These are phyloP conservation scores for Balanococcus diminutus DNA, from an alignment of 2,888 invertebrate genomes.

Conservation along the genomic window DNA sequence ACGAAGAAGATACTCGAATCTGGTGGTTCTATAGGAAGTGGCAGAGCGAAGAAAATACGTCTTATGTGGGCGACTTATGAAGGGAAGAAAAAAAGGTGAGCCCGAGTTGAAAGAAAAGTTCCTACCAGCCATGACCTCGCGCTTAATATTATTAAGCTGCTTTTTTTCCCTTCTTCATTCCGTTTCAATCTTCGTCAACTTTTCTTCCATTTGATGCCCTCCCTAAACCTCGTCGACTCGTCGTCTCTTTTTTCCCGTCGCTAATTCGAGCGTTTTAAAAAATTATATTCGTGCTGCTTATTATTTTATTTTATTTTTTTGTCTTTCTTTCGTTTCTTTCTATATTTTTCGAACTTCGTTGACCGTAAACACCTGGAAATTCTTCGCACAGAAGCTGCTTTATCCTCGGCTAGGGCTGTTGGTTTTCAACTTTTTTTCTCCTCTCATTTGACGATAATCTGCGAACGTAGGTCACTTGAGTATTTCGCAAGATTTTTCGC, in stretches of 20 bases:
- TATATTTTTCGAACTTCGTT: not conserved
- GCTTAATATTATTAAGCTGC: conserved; percentile 7
- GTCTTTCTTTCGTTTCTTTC: not conserved
- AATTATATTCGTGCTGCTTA: not conserved
- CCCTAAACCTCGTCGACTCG: not conserved
- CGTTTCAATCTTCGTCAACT: not conserved
- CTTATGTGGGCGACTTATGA: not conserved
- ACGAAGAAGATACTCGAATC: too few species aligned
- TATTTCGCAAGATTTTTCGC: not conserved
- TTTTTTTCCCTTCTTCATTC: not conserved
- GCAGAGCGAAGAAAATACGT: not conserved
- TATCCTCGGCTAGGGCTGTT: not conserved
- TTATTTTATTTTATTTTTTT: not conserved
- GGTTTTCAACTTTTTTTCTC: not conserved
- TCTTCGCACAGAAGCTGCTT: not conserved
- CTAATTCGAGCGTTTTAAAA: conserved; percentile 22
- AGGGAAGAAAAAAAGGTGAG: not conserved
- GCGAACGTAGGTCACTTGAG: not conserved
- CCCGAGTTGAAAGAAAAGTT: not conserved
- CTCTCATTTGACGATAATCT: not conserved
- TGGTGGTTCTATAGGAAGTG: too few species aligned
- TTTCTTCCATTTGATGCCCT: not conserved
- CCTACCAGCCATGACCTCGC: not conserved
- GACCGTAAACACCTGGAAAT: not conserved
- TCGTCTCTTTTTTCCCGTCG: not conserved